These are phyloP conservation scores for Zaprionus africanus DNA, from an alignment of 1,140 invertebrate species.

Conservation along the genomic window DNA sequence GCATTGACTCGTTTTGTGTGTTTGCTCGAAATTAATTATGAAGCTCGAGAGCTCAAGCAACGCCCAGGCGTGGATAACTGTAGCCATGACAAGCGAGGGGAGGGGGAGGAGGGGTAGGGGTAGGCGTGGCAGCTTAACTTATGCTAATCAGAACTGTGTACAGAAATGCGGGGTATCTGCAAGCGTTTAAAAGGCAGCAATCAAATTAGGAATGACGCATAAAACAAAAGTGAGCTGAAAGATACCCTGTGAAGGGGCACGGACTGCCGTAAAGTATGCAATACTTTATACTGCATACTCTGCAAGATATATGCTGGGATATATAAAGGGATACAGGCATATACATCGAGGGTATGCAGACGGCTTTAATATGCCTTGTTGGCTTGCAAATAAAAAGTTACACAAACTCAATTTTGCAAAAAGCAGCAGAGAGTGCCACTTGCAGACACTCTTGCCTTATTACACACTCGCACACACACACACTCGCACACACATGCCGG, in stretches of 20 bases:
- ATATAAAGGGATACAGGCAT: background rate
- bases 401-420: constrained; percentile 70
- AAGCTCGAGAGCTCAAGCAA: constrained; percentile 15
- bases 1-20: constrained; percentile 5
- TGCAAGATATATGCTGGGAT: background rate
- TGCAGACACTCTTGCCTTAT: constrained; percentile 8
- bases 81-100: too few species aligned
- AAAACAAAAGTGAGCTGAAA: too few species aligned
- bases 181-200: background rate
- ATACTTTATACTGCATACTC: too few species aligned
- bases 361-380: background rate
- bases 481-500: background rate
- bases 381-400: constrained; percentile 54
- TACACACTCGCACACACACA: constrained; percentile 15
- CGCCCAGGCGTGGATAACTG: background rate
- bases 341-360: background rate
- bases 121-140: constrained; percentile 5
- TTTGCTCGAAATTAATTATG: constrained; percentile 58
- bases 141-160: constrained; percentile 55
- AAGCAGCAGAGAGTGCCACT: constrained; percentile 20
- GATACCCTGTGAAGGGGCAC: background rate
- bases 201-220: too few species aligned
- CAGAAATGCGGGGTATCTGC: constrained; percentile 10
- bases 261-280: background rate
- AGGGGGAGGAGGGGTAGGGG: too few species aligned